Evolutionary conservation across 2,888 invertebrate genomes (phyloP).

Genomic region (Notodonta ziczac): DNA sequence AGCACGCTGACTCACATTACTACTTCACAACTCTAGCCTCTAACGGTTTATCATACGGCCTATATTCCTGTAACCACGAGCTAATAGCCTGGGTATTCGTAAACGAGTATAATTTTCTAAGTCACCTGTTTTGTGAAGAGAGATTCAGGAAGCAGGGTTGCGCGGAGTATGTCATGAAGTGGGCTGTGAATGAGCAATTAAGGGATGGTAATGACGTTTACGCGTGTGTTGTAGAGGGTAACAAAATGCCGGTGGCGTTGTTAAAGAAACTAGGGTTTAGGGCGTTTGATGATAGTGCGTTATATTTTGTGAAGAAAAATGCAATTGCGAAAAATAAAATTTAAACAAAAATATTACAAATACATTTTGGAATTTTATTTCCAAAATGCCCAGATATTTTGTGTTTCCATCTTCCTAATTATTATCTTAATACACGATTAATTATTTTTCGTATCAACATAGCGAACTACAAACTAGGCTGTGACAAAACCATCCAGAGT

Average conservation of each 20-base stretch:
- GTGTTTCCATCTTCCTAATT: too few relatives aligned
- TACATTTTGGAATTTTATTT: too few relatives aligned
- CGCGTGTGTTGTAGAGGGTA: neutral
- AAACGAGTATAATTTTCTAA: constrained; percentile 13
- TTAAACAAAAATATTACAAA: too few relatives aligned
- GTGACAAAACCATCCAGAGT: too few relatives aligned
- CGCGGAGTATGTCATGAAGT: constrained; percentile 7
- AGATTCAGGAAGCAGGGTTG: neutral
- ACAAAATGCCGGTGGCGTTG: neutral
- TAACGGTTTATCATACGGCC: constrained; percentile 13
- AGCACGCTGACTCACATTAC: constrained; percentile 9
- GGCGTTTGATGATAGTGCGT: neutral
- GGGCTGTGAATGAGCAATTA: constrained; percentile 5
- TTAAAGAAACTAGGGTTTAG: constrained; percentile 3
- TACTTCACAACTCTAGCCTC: constrained; percentile 11
- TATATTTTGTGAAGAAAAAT: neutral
- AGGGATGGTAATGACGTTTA: constrained; percentile 6
- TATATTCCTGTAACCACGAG: constrained; percentile 5
- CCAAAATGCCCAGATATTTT: too few relatives aligned
- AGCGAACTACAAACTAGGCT: too few relatives aligned
- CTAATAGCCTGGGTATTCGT: constrained; percentile 10
- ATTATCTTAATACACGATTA: too few relatives aligned
- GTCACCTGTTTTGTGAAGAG: constrained; percentile 9
- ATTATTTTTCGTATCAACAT: too few relatives aligned
- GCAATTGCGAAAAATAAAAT: too few relatives aligned